Evolutionary conservation across 2,797 vertebrate species (phyloP).

Genomic region (Poecilia gillii): DNA sequence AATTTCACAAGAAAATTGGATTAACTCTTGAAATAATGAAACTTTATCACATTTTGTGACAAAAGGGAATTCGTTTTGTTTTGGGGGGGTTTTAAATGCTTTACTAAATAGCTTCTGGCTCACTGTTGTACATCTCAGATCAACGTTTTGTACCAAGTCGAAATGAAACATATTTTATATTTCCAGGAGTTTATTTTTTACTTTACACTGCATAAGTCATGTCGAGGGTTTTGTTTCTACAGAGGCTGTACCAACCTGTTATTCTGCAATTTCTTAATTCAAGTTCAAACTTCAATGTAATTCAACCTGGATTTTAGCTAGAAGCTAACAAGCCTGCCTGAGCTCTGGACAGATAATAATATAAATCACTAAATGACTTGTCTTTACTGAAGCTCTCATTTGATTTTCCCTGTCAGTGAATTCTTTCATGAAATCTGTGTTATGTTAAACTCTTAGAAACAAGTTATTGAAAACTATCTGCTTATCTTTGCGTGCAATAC

Average conservation of each 20-base stretch:
- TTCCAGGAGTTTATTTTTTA: background rate
- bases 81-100: background rate
- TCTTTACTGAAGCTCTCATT: slow-evolving; percentile 47
- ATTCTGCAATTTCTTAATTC: slow-evolving; percentile 27
- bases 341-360: slow-evolving; percentile 36
- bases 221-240: slow-evolving; percentile 45
- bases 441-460: slow-evolving; percentile 30
- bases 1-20: background rate
- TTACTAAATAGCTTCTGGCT: background rate
- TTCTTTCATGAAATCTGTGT: slow-evolving; percentile 38
- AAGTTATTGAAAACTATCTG: slow-evolving; percentile 31
- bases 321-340: slow-evolving; percentile 17
- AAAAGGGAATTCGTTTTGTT: background rate
- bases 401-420: slow-evolving; percentile 38
- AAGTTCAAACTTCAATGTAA: slow-evolving; percentile 35
- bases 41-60: background rate
- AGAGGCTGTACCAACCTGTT: slow-evolving; percentile 36
- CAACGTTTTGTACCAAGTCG: background rate
- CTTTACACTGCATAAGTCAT: background rate
- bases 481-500: slow-evolving; percentile 36
- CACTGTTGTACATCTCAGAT: background rate
- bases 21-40: background rate
- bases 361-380: slow-evolving; percentile 35
- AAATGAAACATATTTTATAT: background rate
- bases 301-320: slow-evolving; percentile 57